A percentile compares a stretch with the other conserved stretches of the same genome.
phyloP scores from a whole-genome alignment of 1,140 invertebrate species.

The Leguminivora glycinivorella region DNA sequence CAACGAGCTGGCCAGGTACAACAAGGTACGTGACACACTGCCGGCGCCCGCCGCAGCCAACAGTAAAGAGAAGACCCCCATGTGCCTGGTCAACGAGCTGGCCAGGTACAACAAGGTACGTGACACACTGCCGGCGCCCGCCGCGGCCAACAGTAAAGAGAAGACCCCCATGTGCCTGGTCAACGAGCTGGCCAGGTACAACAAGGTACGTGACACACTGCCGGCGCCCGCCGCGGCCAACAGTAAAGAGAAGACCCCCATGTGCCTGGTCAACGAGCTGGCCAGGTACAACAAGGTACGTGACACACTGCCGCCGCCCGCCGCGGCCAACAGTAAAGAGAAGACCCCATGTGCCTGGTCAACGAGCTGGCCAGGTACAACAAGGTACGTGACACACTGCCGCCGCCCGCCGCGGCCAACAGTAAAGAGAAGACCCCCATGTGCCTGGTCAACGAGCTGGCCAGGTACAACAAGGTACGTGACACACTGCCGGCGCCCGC shows the following conservation, averaged over 20 bases:
- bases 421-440: conserved; percentile 99
- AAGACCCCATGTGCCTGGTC: conserved; percentile 99
- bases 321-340: conserved; percentile 90
- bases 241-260: conserved; percentile 98
- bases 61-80: conserved; percentile 98
- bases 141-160: conserved; percentile 90
- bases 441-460: conserved; percentile 98
- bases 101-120: conserved; percentile 96
- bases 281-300: conserved; percentile 96
- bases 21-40: conserved; percentile 87
- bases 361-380: conserved; percentile 98
- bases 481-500: conserved; percentile 53
- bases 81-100: conserved; percentile 99
- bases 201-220: conserved; percentile 87
- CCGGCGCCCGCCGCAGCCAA: conserved; percentile 80
- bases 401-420: conserved; percentile 81
- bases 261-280: conserved; percentile 99
- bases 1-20: conserved; percentile 97
- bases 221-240: conserved; percentile 80
- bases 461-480: conserved; percentile 94
- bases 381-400: conserved; percentile 84
- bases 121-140: conserved; percentile 49
- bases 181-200: conserved; percentile 97
- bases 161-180: conserved; percentile 99
- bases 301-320: conserved; percentile 49